Conservation (phyloP, 2,113 vertebrate species). For the Oreochromis spilurus region DNA sequence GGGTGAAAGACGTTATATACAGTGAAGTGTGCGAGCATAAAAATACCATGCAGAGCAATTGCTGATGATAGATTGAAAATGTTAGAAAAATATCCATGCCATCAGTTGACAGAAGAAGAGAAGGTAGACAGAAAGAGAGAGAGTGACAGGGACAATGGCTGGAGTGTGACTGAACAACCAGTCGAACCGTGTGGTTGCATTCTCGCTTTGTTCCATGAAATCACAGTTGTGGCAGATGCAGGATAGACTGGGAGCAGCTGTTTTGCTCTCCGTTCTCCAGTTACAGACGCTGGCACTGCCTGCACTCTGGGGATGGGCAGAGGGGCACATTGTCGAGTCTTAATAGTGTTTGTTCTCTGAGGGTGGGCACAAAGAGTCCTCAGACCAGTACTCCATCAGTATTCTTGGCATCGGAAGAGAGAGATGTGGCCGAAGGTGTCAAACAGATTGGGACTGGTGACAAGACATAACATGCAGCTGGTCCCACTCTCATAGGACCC, state of each 20-base stretch:
- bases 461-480: constrained; percentile 63
- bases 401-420: constrained; percentile 64
- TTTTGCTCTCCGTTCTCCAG: constrained; percentile 57
- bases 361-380: constrained; percentile 64
- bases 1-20: not conserved
- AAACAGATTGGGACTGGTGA: constrained; percentile 48
- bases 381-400: constrained; percentile 22
- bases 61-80: not conserved
- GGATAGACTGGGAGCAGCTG: constrained; percentile 72
- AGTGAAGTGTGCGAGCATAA: not conserved
- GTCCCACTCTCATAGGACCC: constrained; percentile 49
- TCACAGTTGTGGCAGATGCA: constrained; percentile 74
- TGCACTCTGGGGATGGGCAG: constrained; percentile 52
- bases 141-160: constrained; percentile 35
- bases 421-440: constrained; percentile 56
- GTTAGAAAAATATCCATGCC: not conserved
- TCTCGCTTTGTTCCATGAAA: constrained; percentile 72
- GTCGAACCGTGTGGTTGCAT: constrained; percentile 59
- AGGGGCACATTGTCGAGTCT: constrained; percentile 46
- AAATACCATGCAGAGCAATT: not conserved
- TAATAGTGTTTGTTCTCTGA: constrained; percentile 62
- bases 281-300: constrained; percentile 63
- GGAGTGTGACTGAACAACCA: constrained; percentile 50
- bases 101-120: not conserved
- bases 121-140: not conserved